These are phyloP conservation scores for Metellina segmentata DNA, from an alignment of 2,888 invertebrate genomes.

Conservation along the genomic window DNA sequence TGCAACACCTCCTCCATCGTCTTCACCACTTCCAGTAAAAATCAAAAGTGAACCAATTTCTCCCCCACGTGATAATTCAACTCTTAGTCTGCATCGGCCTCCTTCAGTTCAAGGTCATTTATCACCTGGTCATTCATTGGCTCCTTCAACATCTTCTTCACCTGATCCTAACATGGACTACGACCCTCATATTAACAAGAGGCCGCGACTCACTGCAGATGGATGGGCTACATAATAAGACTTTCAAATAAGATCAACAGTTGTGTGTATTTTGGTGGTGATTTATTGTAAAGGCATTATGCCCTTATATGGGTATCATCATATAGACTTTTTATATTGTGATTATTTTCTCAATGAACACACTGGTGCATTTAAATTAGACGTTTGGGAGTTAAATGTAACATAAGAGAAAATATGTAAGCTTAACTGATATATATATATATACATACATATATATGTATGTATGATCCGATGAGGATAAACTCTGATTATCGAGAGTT, in stretches of 20 bases:
- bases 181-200: conserved; percentile 85
- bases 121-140: conserved; percentile 83
- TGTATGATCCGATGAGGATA: conserved; percentile 16
- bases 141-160: conserved; percentile 85
- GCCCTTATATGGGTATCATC: conserved; percentile 44
- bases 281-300: conserved; percentile 57
- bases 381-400: conserved; percentile 17
- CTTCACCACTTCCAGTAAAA: conserved; percentile 91
- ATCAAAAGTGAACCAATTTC: conserved; percentile 97
- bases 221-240: conserved; percentile 86
- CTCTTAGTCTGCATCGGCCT: conserved; percentile 85
- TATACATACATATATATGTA: background rate
- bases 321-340: conserved; percentile 38
- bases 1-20: conserved; percentile 78
- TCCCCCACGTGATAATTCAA: conserved; percentile 88
- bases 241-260: background rate
- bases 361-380: conserved; percentile 61
- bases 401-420: conserved; percentile 30
- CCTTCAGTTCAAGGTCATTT: conserved; percentile 80
- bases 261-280: conserved; percentile 45
- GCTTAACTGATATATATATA: background rate
- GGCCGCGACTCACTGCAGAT: conserved; percentile 90
- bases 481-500: conserved; percentile 34
- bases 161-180: conserved; percentile 80
- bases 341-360: conserved; percentile 52